Conservation (phyloP, 2,797 vertebrate species). For the Moxostoma hubbsi region DNA sequence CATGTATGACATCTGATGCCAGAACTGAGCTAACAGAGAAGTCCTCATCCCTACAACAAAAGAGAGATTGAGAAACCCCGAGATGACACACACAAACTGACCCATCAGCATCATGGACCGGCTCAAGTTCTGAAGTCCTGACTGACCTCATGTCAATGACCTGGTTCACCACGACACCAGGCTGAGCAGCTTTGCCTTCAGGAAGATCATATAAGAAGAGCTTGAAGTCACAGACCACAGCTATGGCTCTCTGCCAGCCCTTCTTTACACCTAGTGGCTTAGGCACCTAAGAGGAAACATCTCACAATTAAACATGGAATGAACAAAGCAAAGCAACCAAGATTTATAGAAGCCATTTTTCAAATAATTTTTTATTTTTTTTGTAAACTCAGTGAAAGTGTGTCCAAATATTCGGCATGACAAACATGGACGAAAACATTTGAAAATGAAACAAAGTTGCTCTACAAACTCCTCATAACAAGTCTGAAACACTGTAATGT, state of each 20-base stretch:
- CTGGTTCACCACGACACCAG: slow-evolving; percentile 91
- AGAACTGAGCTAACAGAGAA: slow-evolving; percentile 97
- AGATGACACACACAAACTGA: neutral
- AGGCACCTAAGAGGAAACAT: slow-evolving; percentile 81
- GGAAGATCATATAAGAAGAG: slow-evolving; percentile 95
- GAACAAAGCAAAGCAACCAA: neutral
- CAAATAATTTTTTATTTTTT: too few species aligned
- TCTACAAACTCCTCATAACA: too few species aligned
- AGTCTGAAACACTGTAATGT: too few species aligned
- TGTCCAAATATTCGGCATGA: too few species aligned
- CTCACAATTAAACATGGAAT: neutral
- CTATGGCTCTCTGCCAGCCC: slow-evolving; percentile 94
- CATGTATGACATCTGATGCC: slow-evolving; percentile 98
- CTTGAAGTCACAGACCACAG: slow-evolving; percentile 97
- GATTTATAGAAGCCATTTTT: too few species aligned
- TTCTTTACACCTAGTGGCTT: slow-evolving; percentile 98
- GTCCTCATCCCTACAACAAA: slow-evolving; percentile 89
- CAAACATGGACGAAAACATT: too few species aligned
- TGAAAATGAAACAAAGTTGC: too few species aligned
- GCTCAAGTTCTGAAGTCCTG: neutral
- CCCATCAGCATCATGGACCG: neutral
- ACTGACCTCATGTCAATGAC: slow-evolving; percentile 98
- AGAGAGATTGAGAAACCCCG: neutral
- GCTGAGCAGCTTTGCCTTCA: slow-evolving; percentile 92
- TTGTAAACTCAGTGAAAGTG: too few species aligned